Conservation (phyloP, 2,797 vertebrate species). For the Enteromius afrohamiltoni region DNA sequence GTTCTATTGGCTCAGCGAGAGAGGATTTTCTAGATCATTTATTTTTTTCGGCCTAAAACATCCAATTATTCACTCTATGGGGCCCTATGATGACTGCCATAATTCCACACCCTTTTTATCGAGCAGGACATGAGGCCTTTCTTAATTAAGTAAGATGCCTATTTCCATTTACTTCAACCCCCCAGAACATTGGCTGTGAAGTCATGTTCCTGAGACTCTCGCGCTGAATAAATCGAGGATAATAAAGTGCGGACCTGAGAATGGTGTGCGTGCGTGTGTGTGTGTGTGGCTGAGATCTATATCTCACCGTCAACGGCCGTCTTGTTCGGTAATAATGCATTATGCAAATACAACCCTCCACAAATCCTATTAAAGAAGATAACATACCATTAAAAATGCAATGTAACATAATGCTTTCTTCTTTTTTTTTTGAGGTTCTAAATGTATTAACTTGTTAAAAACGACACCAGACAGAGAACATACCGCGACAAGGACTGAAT, state of each 20-base stretch:
- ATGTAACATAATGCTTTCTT: constrained; percentile 17
- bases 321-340: constrained; percentile 56
- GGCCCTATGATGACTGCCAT: constrained; percentile 59
- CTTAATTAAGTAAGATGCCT: constrained; percentile 66
- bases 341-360: constrained; percentile 41
- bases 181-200: constrained; percentile 53
- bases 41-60: constrained; percentile 65
- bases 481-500: not conserved
- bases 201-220: constrained; percentile 51
- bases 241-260: constrained; percentile 61
- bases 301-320: constrained; percentile 44
- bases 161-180: constrained; percentile 60
- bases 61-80: constrained; percentile 64
- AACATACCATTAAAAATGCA: constrained; percentile 41
- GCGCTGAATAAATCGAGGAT: constrained; percentile 61
- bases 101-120: constrained; percentile 64
- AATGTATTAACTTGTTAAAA: constrained; percentile 40
- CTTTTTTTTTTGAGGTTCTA: not conserved
- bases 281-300: constrained; percentile 42
- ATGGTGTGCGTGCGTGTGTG: constrained; percentile 38
- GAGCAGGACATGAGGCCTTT: constrained; percentile 54
- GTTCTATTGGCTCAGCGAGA: constrained; percentile 66
- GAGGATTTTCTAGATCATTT: constrained; percentile 66
- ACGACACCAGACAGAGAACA: constrained; percentile 9
- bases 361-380: constrained; percentile 56